Base-by-base conservation (phyloP, 2,888 invertebrate species). In the Apantesis nais region DNA sequence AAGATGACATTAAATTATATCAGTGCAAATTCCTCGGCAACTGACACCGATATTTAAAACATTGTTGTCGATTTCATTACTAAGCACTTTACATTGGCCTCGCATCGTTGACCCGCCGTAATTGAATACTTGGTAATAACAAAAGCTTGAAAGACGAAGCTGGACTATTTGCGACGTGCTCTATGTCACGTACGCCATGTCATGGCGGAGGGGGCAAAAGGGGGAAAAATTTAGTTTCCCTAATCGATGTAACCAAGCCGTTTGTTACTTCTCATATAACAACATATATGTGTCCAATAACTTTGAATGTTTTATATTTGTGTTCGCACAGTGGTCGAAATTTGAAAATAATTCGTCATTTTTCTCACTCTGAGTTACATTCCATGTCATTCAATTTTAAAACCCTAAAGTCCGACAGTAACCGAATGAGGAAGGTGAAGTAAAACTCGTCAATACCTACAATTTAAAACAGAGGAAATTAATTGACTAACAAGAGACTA, bases 151-250 rank as follows among this genome's bases (percentile, higher is more conserved):
- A 84, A 85, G 72, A 74, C 68, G 82, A 85, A 74, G 71, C 82
- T 73, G 52, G 39, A 68, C 55, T 68, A 41, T 25, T 63, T 74
- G 60, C 39, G 65, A 75, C 82, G 73, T 83, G 84, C 67, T 58
- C n/a, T 63, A 1, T 44, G 87, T 87, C 87, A 87, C 87, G 87
- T 87, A 87, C 81, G 83, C 86, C 85, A 79, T 61, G 37, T 62
- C 52, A 71, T 70, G 65, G 63, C 61, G 67, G 67, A 80, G 73
- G 25, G 29, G 69, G 62, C 55, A 71, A 44, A 2, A 11, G n/a
- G 60, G 3, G 22, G 22, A 9, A 22, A 62, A 58, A 29, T 8
- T 16, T 14, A 14, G 1, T 25, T 37, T 62, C 12, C n/a, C 14
- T 61, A 61, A 61, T 37, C 2, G 8, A 62, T 37, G 19, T 3